These are phyloP conservation scores for Ditylenchus weischeri DNA, from an alignment of 2,888 invertebrate species.

Conservation along the genomic window DNA sequence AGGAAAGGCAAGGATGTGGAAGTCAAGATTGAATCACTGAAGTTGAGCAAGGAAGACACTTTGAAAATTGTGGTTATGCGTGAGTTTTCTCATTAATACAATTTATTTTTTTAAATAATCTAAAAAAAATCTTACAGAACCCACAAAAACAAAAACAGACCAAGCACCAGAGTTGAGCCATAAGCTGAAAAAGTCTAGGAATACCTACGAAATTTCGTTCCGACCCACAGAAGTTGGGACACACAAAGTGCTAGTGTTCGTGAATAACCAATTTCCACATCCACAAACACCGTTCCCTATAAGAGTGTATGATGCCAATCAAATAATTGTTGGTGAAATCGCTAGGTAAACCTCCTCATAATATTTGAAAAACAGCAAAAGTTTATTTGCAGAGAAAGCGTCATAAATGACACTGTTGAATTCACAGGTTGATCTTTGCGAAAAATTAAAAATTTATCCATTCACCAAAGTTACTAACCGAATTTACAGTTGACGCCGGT, in stretches of 20 bases:
- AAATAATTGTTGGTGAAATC: conserved; percentile 87
- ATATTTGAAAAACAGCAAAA: too few relatives aligned
- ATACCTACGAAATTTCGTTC: conserved; percentile 65
- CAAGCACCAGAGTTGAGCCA: conserved; percentile 32
- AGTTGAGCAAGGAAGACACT: conserved; percentile 54
- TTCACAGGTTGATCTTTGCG: conserved; percentile 48
- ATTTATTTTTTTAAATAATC: conserved; percentile 9
- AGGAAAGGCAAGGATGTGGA: conserved; percentile 38
- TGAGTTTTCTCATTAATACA: conserved; percentile 28
- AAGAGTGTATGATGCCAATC: conserved; percentile 67
- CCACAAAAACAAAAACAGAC: conserved; percentile 6
- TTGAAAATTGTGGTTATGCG: conserved; percentile 50
- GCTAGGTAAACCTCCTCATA: conserved; percentile 63
- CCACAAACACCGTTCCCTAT: conserved; percentile 55
- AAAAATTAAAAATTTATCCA: background rate
- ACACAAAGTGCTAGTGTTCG: conserved; percentile 50
- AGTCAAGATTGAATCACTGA: conserved; percentile 53
- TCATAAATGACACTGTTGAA: conserved; percentile 68
- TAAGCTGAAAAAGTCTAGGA: conserved; percentile 53
- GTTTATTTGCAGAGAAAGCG: conserved; percentile 68
- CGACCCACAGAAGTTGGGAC: conserved; percentile 79
- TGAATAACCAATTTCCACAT: conserved; percentile 49
- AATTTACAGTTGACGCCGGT: conserved; percentile 77
- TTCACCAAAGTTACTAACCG: background rate
- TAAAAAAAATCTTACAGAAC: conserved; percentile 4